These are phyloP conservation scores for Periophthalmus magnuspinnatus DNA, from an alignment of 2,797 vertebrate species.

Conservation along the genomic window DNA sequence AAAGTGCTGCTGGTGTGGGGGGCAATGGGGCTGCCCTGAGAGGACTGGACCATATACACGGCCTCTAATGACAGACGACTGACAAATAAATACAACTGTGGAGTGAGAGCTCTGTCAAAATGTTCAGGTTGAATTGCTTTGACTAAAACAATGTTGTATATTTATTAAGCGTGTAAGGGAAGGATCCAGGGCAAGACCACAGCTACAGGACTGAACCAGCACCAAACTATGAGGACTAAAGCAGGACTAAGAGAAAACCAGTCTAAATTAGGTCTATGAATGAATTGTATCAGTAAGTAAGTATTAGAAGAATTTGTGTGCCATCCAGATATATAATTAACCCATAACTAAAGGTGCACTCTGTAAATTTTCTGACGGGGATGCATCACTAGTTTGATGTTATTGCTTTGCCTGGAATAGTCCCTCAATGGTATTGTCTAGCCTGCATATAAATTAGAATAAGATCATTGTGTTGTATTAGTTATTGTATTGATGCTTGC, in stretches of 20 bases:
- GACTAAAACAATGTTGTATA: slow-evolving; percentile 4
- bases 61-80: slow-evolving; percentile 44
- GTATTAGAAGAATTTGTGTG: neutral
- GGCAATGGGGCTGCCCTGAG: slow-evolving; percentile 39
- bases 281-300: no score
- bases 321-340: no score
- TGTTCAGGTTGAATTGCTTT: neutral
- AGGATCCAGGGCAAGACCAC: neutral
- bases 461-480: no score
- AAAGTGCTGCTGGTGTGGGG: slow-evolving; percentile 35
- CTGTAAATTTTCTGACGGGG: no score
- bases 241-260: neutral
- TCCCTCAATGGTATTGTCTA: no score
- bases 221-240: neutral
- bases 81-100: slow-evolving; percentile 24
- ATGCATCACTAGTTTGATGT: no score
- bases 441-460: no score
- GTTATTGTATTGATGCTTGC: no score
- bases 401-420: no score
- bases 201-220: neutral
- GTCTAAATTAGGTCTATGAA: no score
- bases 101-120: slow-evolving; percentile 1
- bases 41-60: slow-evolving; percentile 28
- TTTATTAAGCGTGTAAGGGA: neutral
- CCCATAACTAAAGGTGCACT: no score